Percentiles rank a stretch among this genome's conserved stretches.
Evolutionary conservation across 2,888 invertebrate genomes (phyloP).

Genomic region (Trypoxylon attenuatum): DNA sequence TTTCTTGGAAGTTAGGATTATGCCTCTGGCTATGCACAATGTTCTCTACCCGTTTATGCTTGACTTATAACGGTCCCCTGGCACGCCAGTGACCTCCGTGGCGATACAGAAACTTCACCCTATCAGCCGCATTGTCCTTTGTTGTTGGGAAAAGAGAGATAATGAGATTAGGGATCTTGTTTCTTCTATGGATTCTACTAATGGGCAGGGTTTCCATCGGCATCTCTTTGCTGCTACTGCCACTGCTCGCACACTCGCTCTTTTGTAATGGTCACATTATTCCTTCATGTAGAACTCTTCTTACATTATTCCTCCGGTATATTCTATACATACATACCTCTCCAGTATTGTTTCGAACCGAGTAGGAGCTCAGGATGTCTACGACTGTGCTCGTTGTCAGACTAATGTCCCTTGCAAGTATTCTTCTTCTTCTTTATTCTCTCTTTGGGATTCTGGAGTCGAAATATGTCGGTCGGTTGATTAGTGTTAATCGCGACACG

Average conservation of each 20-base stretch:
- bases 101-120: conserved; percentile 44
- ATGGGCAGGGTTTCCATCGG: conserved; percentile 10
- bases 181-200: conserved; percentile 16
- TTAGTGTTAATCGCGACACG: conserved; percentile 8
- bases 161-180: conserved; percentile 15
- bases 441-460: too few relatives aligned
- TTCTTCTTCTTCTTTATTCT: too few relatives aligned
- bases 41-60: conserved; percentile 30
- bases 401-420: too few relatives aligned
- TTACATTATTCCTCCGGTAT: too few relatives aligned
- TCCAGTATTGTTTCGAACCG: too few relatives aligned
- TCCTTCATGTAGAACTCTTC: too few relatives aligned
- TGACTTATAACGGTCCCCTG: conserved; percentile 51
- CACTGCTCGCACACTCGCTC: too few relatives aligned
- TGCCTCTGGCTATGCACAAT: conserved; percentile 55
- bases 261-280: too few relatives aligned
- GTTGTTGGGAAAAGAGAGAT: conserved; percentile 1
- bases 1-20: conserved; percentile 57
- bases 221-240: background rate
- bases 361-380: too few relatives aligned
- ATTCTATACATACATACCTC: too few relatives aligned
- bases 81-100: conserved; percentile 52
- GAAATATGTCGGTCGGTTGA: too few relatives aligned
- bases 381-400: too few relatives aligned
- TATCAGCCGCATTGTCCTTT: conserved; percentile 30